Evolutionary conservation across 2,113 vertebrate species (phyloP), one percentile per base, ranked within the genome.

Genomic region (Nasalis larvatus): DNA sequence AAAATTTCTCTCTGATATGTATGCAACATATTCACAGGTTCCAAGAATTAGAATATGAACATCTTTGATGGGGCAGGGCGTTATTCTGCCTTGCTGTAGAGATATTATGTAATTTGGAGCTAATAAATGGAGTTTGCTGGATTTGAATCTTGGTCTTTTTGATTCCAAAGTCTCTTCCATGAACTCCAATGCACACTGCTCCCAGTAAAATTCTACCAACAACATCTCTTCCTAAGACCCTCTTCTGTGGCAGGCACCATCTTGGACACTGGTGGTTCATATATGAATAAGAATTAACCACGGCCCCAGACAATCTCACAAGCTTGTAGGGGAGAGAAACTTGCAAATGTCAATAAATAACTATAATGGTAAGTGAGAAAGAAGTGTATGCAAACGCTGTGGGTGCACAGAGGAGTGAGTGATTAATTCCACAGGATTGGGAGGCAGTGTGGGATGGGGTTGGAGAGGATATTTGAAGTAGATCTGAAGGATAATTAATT

Each of bases 401-500:
- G 56, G 60, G 60, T 18, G 2, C 68, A 32, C 63, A 80, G 92
- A 77, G 23, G 10, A 66, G 45, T 45, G 54, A 66, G 11, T 47
- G 32, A 69, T 83, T 82, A 58, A 90, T 89, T 92, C 68, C 32
- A 9, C 37, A 56, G 63, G 63, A 56, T 4, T 30, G 27, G 68
- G 89, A 92, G 74, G n/a, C 32, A 68, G 60, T 49, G 54, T 86
- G 84, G 94, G 80, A 30, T 93, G 54, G 88, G 47, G 32, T 71
- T 92, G 25, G 47, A 90, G 68, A 94, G 47, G 49, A 35, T 74
- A 68, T 54, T 12, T 87, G 74, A 84, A 85, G 47, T 76, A 76
- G 42, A 81, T 35, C 56, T 37, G 49, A 88, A 91, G 73, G 82
- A 45, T 90, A 92, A 96, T 87, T 76, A 81, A 88, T 66, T 96